Conservation (phyloP, 2,888 invertebrate genomes). For the Sclerodermus sp. region DNA sequence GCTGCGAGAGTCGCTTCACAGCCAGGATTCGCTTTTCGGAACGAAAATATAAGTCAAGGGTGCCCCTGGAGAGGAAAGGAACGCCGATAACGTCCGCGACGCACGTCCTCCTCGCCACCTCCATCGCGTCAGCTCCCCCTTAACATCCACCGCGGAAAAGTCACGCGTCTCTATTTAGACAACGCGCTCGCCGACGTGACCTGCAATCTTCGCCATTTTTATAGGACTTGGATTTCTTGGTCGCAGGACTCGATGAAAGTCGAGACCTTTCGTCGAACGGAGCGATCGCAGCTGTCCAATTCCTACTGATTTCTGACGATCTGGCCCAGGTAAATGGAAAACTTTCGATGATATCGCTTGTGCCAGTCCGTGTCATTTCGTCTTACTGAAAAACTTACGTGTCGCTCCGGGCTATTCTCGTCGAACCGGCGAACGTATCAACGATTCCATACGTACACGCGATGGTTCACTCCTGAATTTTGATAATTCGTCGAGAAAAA, state of each 20-base stretch:
- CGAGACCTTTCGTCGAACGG: too few relatives aligned
- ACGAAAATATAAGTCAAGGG: constrained; percentile 38
- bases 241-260: too few relatives aligned
- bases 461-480: not conserved
- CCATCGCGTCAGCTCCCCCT: not conserved
- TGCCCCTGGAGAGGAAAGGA: constrained; percentile 26
- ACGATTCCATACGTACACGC: not conserved
- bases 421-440: too few relatives aligned
- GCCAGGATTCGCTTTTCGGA: constrained; percentile 14
- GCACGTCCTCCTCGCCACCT: not conserved
- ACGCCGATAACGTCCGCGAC: constrained; percentile 3
- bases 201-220: too few relatives aligned
- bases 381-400: too few relatives aligned
- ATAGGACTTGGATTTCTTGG: too few relatives aligned
- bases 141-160: not conserved
- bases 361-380: too few relatives aligned
- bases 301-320: too few relatives aligned
- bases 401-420: too few relatives aligned
- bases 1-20: constrained; percentile 3
- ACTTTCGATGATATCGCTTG: too few relatives aligned
- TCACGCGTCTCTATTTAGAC: not conserved
- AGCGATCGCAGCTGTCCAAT: too few relatives aligned
- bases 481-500: not conserved
- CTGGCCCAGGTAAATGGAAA: too few relatives aligned
- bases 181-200: not conserved